These are phyloP conservation scores for Antennarius maculatus DNA, from an alignment of 2,797 vertebrate genomes.

Conservation along the genomic window DNA sequence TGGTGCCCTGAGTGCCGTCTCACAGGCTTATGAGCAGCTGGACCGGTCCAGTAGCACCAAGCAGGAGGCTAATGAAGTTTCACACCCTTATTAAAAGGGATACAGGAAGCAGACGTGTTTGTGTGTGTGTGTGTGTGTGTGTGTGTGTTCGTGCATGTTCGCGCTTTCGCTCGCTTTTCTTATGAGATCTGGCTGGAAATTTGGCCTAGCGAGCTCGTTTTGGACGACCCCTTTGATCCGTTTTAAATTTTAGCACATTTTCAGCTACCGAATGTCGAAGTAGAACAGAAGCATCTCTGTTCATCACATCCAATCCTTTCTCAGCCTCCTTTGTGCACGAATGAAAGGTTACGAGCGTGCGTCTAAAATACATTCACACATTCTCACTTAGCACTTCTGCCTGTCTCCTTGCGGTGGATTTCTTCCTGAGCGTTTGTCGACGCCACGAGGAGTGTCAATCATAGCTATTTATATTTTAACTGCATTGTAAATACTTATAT, in stretches of 20 bases:
- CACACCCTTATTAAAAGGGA: conserved; percentile 49
- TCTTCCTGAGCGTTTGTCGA: background rate
- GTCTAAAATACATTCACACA: no score
- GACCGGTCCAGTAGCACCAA: conserved; percentile 31
- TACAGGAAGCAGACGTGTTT: conserved; percentile 51
- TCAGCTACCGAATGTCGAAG: no score
- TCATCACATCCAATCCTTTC: no score
- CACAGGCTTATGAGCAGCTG: conserved; percentile 52
- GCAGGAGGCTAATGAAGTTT: conserved; percentile 65
- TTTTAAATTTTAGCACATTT: background rate
- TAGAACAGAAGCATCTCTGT: no score
- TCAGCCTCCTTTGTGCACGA: no score
- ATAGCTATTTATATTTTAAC: no score
- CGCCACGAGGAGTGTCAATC: background rate
- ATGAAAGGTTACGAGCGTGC: no score
- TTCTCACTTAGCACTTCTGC: background rate
- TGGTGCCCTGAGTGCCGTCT: conserved; percentile 19
- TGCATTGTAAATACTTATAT: no score
- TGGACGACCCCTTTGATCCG: background rate
- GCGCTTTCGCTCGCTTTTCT: conserved; percentile 2
- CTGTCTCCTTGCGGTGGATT: no score
- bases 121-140: conserved; percentile 10
- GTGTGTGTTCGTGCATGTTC: no score
- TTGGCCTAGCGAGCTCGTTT: conserved; percentile 9
- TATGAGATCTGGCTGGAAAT: conserved; percentile 9